Base-by-base conservation (phyloP, 1,140 invertebrate species). In the Magallana gigas region DNA sequence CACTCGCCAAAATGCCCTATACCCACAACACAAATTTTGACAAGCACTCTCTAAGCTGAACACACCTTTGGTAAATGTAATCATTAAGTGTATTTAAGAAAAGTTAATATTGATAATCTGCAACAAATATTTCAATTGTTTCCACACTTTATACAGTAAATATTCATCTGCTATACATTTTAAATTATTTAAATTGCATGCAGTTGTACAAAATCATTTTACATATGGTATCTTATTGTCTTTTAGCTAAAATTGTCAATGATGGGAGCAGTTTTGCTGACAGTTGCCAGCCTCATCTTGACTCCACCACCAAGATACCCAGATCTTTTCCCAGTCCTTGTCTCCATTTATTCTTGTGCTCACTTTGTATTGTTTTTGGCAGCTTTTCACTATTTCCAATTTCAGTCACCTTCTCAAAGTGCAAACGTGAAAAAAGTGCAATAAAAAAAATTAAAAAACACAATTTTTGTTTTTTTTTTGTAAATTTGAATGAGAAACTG, bases 321-420 rank as follows among this genome's bases (percentile, higher is more conserved):
- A 16, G 97, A 99, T 95, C 93, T 99, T 14, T 98, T 96, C 95
- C 95, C 97, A n/a, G 95, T 98, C 48, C 93, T 98, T 11, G 96
- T 98, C 87, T 97, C 97, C 1, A 93, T 97, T 11, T 98, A 97
- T 95, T 97, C 97, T 68, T 99, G 97, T 95, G 92, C 93, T 5
- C 98, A 99, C 96, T 99, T 99, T 94, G 71, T 97, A 8, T 91
- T 96, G 8, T 99, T 99, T 94, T 96, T 97, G 88, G 57, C 97
- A 1, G 98, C 98, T 95, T 98, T 98, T 93, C 97, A 98, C 95
- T 96, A 96, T 89, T 94, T 96, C 91, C 97, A 98, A 93, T 96
- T 98, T 88, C 60, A 68, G 36, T 87, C 29, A 59, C 6, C n/a
- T n/a, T 57, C 48, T 9, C 18, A n/a, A 57, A 23, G 9, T 14